phyloP scores from a whole-genome alignment of 2,888 invertebrate species.

The Electrophaes corylata region DNA sequence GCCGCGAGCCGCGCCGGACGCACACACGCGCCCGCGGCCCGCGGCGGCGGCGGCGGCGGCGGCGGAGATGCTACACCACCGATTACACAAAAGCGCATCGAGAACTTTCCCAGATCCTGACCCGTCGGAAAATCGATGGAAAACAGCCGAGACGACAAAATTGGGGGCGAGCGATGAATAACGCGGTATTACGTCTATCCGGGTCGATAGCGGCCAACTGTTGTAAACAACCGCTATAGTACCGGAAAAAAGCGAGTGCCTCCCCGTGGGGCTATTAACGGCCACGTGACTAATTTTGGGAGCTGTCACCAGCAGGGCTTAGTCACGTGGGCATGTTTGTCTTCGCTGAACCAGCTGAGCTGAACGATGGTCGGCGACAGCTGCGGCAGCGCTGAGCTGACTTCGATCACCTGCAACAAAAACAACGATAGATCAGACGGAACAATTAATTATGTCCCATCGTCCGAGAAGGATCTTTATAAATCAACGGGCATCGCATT shows the following conservation, averaged over 20 bases:
- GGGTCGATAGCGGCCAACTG: slow-evolving; percentile 82
- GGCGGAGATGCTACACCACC: slow-evolving; percentile 44
- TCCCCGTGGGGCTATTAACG: slow-evolving; percentile 73
- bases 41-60: slow-evolving; percentile 50
- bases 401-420: slow-evolving; percentile 56
- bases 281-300: slow-evolving; percentile 83
- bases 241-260: slow-evolving; percentile 68
- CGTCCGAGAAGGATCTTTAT: slow-evolving; percentile 70
- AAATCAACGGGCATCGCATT: slow-evolving; percentile 78
- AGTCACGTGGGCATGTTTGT: slow-evolving; percentile 63
- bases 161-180: slow-evolving; percentile 65
- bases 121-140: slow-evolving; percentile 72
- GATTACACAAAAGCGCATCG: slow-evolving; percentile 71
- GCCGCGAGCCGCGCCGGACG: slow-evolving; percentile 68
- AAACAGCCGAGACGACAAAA: slow-evolving; percentile 67
- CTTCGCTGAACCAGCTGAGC: slow-evolving; percentile 18
- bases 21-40: slow-evolving; percentile 61
- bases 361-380: slow-evolving; percentile 35
- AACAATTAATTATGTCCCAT: slow-evolving; percentile 75
- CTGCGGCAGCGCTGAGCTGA: slow-evolving; percentile 20
- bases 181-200: slow-evolving; percentile 69
- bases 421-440: slow-evolving; percentile 60
- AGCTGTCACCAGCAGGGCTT: slow-evolving; percentile 76
- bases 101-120: slow-evolving; percentile 56
- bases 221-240: slow-evolving; percentile 76